These are phyloP conservation scores for Triops longicaudatus DNA, from an alignment of 1,140 invertebrate genomes.

Conservation along the genomic window DNA sequence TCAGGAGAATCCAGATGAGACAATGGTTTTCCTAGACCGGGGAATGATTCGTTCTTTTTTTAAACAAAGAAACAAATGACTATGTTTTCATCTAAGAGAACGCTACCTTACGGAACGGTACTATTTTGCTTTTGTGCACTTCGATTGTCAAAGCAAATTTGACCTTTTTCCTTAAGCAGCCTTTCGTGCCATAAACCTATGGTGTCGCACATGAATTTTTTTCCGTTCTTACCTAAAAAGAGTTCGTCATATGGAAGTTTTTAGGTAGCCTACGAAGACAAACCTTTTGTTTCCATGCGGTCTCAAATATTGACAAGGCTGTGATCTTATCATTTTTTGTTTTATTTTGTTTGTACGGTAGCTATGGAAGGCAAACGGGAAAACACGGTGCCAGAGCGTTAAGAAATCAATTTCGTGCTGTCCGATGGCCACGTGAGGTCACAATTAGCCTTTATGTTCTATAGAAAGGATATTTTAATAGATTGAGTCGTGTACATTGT, in stretches of 20 bases:
- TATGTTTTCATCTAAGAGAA: neutral
- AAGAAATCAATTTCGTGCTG: conserved; percentile 1
- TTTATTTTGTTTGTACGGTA: neutral
- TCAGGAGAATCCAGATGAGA: neutral
- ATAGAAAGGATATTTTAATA: conserved; percentile 13
- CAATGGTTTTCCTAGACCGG: neutral
- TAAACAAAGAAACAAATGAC: too few species aligned
- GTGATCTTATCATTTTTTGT: conserved; percentile 8
- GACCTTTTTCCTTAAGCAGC: conserved; percentile 1
- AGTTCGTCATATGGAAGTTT: neutral
- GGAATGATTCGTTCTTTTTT: neutral
- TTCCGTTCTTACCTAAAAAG: neutral
- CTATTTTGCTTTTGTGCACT: neutral
- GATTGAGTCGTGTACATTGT: neutral
- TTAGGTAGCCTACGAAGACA: neutral
- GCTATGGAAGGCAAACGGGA: neutral
- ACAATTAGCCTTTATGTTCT: conserved; percentile 10
- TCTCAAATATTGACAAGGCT: conserved; percentile 15
- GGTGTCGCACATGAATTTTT: neutral
- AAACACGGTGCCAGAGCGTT: neutral
- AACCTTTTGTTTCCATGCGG: neutral
- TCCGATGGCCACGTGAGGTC: neutral
- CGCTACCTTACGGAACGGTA: neutral
- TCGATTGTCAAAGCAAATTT: neutral
- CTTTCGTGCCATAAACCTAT: conserved; percentile 2